These are phyloP conservation scores for Lithobius niger DNA, from an alignment of 1,140 invertebrate genomes.

Conservation along the genomic window DNA sequence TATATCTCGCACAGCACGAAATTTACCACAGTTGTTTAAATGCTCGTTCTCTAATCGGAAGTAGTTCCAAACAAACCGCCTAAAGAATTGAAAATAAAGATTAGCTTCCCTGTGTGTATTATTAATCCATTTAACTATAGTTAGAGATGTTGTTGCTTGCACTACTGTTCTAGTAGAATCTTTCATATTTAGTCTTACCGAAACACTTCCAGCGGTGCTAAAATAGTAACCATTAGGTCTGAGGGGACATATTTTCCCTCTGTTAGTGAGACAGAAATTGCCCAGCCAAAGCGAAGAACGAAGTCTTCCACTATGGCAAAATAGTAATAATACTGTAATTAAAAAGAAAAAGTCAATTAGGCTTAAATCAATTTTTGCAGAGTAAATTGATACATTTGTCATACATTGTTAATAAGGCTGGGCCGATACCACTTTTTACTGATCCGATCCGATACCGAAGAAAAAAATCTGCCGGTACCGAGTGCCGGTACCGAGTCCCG, in stretches of 20 bases:
- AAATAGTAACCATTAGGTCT: slow-evolving; percentile 76
- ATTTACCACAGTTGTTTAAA: slow-evolving; percentile 98
- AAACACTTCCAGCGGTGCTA: slow-evolving; percentile 45
- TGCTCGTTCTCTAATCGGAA: slow-evolving; percentile 99
- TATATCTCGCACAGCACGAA: slow-evolving; percentile 94
- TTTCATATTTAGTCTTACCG: too few species aligned
- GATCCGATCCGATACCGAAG: too few species aligned
- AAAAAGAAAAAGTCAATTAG: slow-evolving; percentile 6
- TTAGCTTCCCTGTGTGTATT: not conserved
- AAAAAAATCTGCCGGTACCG: too few species aligned
- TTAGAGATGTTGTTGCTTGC: too few species aligned
- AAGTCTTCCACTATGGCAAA: slow-evolving; percentile 95
- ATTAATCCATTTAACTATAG: not conserved
- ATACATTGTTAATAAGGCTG: too few species aligned
- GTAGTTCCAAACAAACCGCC: slow-evolving; percentile 98
- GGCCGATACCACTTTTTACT: too few species aligned
- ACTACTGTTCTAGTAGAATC: too few species aligned
- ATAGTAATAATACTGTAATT: slow-evolving; percentile 63
- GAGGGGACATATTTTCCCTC: slow-evolving; percentile 62
- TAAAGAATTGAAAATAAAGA: slow-evolving; percentile 70
- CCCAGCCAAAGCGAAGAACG: slow-evolving; percentile 85
- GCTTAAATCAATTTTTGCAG: too few species aligned
- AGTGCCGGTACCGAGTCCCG: too few species aligned
- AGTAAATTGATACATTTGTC: too few species aligned
- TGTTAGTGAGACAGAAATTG: slow-evolving; percentile 66